Conservation (phyloP, 2,888 invertebrate species). For the Lapara coniferarum region DNA sequence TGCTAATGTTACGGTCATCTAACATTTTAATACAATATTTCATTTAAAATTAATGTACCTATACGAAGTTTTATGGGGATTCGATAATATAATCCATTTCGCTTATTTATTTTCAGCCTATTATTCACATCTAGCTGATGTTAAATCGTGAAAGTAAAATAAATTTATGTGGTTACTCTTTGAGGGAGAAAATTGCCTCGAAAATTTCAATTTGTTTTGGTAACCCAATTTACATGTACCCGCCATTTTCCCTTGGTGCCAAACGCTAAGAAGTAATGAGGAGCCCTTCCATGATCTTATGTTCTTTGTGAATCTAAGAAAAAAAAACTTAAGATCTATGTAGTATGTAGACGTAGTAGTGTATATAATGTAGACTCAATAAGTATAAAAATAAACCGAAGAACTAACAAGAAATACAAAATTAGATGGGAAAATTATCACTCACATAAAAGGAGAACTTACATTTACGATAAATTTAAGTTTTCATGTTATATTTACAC, state of each 20-base stretch:
- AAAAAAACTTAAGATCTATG: too few relatives aligned
- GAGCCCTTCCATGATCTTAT: constrained; percentile 51
- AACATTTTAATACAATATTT: too few relatives aligned
- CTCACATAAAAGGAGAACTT: too few relatives aligned
- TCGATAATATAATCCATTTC: background rate
- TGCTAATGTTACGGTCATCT: too few relatives aligned
- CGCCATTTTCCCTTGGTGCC: constrained; percentile 68
- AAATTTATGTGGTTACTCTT: constrained; percentile 59
- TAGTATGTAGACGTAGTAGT: too few relatives aligned
- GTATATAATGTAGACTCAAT: too few relatives aligned
- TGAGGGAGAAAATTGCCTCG: constrained; percentile 73
- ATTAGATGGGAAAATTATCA: too few relatives aligned
- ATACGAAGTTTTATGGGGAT: background rate
- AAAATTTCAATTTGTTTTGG: constrained; percentile 77
- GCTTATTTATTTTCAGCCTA: background rate
- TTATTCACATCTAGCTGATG: constrained; percentile 6
- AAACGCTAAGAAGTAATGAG: constrained; percentile 63
- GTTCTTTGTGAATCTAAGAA: constrained; percentile 30
- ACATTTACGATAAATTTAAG: too few relatives aligned
- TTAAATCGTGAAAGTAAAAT: constrained; percentile 37
- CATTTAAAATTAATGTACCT: too few relatives aligned
- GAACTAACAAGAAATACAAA: too few relatives aligned
- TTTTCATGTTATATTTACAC: too few relatives aligned
- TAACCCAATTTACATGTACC: constrained; percentile 71
- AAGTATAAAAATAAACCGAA: too few relatives aligned